Evolutionary conservation across 37 sponge, comb jelly and placozoan species (phyloP).

Genomic region (Beroe ovata): DNA sequence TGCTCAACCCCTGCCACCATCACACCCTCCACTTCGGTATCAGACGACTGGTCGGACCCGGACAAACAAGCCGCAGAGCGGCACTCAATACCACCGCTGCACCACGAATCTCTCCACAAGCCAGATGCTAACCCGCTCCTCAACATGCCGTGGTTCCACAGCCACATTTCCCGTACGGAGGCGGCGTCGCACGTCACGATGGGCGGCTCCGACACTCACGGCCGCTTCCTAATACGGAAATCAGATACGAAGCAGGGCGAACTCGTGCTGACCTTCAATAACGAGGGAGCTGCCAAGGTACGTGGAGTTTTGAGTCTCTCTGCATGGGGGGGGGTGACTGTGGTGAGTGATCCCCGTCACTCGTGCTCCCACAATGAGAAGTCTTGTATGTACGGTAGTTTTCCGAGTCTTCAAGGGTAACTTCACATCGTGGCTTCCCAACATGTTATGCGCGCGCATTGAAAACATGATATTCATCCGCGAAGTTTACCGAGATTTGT

Average conservation of each 20-base stretch:
- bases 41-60: constrained; percentile 38
- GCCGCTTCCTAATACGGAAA: constrained; percentile 61
- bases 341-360: no score
- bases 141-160: constrained; percentile 64
- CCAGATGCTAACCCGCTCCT: constrained; percentile 33
- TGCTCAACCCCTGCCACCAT: constrained; percentile 63
- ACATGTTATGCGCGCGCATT: no score
- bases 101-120: constrained; percentile 16
- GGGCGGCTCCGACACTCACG: constrained; percentile 57
- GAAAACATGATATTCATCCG: no score
- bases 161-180: constrained; percentile 2
- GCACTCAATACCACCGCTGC: constrained; percentile 20
- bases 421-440: no score
- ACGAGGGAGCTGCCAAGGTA: constrained; percentile 45
- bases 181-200: neutral
- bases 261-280: constrained; percentile 46
- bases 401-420: no score
- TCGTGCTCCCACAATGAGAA: no score
- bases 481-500: no score
- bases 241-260: constrained; percentile 60
- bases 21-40: constrained; percentile 47
- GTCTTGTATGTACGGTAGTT: no score
- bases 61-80: neutral
- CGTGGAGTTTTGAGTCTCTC: no score
- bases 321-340: no score